Evolutionary conservation across 23 tunicate species (phyloP).

Genomic region (Ciona savignyi): DNA sequence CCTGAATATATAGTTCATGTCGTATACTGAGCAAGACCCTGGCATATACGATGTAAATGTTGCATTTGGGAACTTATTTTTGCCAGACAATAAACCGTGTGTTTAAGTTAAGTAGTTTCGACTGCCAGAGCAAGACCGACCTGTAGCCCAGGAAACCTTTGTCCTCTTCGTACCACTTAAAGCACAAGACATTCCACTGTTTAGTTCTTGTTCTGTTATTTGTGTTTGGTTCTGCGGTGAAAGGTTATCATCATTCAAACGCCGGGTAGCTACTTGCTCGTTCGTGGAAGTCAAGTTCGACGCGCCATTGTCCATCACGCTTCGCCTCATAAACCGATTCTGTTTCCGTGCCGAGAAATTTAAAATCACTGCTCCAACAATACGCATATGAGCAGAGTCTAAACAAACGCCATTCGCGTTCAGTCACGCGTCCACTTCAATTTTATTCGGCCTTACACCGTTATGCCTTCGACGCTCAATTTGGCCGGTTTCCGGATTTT

Average conservation of each 20-base stretch:
- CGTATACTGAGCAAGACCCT: no score
- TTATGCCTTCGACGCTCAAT: not conserved
- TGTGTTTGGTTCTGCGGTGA: not conserved
- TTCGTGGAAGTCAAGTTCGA: not conserved
- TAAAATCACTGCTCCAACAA: not conserved
- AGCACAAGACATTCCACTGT: not conserved
- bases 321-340: not conserved
- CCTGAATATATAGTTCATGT: no score
- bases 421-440: not conserved
- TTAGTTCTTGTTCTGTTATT: not conserved
- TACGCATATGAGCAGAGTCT: not conserved
- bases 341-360: no score
- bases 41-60: no score
- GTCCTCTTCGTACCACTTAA: not conserved
- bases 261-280: not conserved
- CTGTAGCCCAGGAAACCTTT: slow-evolving; percentile 1
- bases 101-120: not conserved
- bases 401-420: not conserved
- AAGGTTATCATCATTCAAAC: slow-evolving; percentile 1
- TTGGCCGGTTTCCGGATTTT: not conserved
- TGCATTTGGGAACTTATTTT: no score
- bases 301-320: not conserved
- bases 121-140: not conserved
- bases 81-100: no score
- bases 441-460: not conserved